Base-by-base conservation (phyloP, 2,113 vertebrate genomes). In the Mustela lutreola region DNA sequence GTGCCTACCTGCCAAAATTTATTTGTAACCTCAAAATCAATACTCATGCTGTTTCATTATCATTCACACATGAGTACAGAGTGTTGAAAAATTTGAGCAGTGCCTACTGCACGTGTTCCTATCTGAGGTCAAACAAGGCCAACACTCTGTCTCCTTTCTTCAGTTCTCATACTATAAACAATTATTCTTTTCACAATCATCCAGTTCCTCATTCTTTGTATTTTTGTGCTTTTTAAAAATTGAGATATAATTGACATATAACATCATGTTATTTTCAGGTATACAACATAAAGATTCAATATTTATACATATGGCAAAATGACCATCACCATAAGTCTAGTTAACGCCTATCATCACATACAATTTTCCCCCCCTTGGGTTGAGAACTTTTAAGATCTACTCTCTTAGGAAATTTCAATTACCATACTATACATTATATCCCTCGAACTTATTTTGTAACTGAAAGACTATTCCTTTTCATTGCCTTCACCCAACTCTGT, bases 141-240 rank as follows among this genome's bases (percentile, higher is more conserved):
- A 87, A 82, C 1, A 11, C 8, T 76, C 33, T 19, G 10, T 39
- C 31, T 92, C 76, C 88, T 97, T 94, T n/a, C 86, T 95, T 83
- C 79, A 89, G 24, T 56, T 90, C 89, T 85, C 53, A 90, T 21
- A 83, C 36, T 87, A 28, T 63, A 96, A 94, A 92, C 42, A 71
- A 82, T 24, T 92, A 83, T 78, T 45, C 62, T 89, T 79, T 95
- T 87, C 85, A 96, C 8, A 31, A 24, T 89, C 75, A 53, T n/a
- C 26, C 82, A 96, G 82, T 87, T 53, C 21, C 76, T 86, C 31
- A 33, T 79, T 76, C 63, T 93, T 80, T 81, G 50, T 31, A 76
- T 82, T 87, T 95, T 88, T 97, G 53, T 87, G 33, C 75, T 86
- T 96, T 71, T 75, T n/a, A 50, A 6, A 53, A 67, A 50, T 39